Evolutionary conservation across 2,888 invertebrate genomes (phyloP).

Genomic region (Helobdella robusta): DNA sequence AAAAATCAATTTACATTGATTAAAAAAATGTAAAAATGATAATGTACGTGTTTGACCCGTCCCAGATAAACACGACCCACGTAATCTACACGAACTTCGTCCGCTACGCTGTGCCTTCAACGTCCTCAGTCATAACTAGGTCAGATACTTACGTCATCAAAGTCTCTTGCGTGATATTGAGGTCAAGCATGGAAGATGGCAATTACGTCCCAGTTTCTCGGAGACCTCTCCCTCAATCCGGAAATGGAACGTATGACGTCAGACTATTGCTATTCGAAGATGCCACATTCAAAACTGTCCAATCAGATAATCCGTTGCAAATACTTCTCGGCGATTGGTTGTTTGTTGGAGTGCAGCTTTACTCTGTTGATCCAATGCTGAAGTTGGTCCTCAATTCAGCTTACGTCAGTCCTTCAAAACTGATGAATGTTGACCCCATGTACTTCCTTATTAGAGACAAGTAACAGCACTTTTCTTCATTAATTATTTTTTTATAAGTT

Average conservation of each 20-base stretch:
- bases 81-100: slow-evolving; percentile 40
- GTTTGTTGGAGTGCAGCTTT: slow-evolving; percentile 39
- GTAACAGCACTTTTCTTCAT: too few species aligned
- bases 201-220: slow-evolving; percentile 21
- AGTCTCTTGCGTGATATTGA: slow-evolving; percentile 40
- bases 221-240: slow-evolving; percentile 22
- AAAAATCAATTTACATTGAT: too few species aligned
- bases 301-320: too few species aligned
- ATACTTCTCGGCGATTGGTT: too few species aligned
- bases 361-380: slow-evolving; percentile 37
- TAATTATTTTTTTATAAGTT: too few species aligned
- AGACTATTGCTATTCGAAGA: not conserved
- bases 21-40: too few species aligned
- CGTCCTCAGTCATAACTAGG: slow-evolving; percentile 36
- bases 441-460: slow-evolving; percentile 40
- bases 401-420: slow-evolving; percentile 38
- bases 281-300: too few species aligned
- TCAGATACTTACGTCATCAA: slow-evolving; percentile 39
- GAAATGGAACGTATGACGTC: slow-evolving; percentile 27
- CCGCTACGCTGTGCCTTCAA: slow-evolving; percentile 37
- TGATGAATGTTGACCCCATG: slow-evolving; percentile 32
- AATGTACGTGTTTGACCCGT: too few species aligned
- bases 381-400: slow-evolving; percentile 42
- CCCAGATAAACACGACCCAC: slow-evolving; percentile 41
- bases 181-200: slow-evolving; percentile 36